Percentiles rank a stretch among this genome's conserved stretches.
These are phyloP conservation scores for Phengaris arion DNA, from an alignment of 2,888 invertebrate species.

Conservation along the genomic window DNA sequence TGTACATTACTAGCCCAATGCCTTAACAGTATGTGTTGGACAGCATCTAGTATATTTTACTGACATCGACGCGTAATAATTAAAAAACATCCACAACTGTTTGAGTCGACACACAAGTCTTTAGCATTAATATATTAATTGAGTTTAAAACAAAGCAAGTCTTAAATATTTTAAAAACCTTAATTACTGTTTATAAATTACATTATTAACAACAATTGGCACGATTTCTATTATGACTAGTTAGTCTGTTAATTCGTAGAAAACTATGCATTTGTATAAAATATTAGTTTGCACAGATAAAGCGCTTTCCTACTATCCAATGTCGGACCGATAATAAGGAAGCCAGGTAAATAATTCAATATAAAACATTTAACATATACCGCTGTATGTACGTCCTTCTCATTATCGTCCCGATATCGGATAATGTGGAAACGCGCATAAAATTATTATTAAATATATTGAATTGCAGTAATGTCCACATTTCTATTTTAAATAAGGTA, in stretches of 20 bases:
- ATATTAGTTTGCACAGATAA: background rate
- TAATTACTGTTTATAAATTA: background rate
- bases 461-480: background rate
- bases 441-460: background rate
- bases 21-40: too few relatives aligned
- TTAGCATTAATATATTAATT: slow-evolving; percentile 2
- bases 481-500: background rate
- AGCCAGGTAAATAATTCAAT: too few relatives aligned
- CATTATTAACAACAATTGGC: slow-evolving; percentile 10
- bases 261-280: background rate
- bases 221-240: slow-evolving; percentile 61
- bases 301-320: too few relatives aligned
- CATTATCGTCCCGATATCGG: too few relatives aligned
- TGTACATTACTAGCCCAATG: too few relatives aligned
- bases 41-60: background rate
- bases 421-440: too few relatives aligned
- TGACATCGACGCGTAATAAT: background rate
- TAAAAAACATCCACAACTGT: background rate
- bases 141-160: slow-evolving; percentile 9
- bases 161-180: slow-evolving; percentile 26
- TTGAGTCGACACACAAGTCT: slow-evolving; percentile 12
- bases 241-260: slow-evolving; percentile 31
- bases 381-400: too few relatives aligned
- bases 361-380: too few relatives aligned
- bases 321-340: too few relatives aligned